Evolutionary conservation across 2,888 invertebrate genomes (phyloP).

Genomic region (Drosophila prostipennis): DNA sequence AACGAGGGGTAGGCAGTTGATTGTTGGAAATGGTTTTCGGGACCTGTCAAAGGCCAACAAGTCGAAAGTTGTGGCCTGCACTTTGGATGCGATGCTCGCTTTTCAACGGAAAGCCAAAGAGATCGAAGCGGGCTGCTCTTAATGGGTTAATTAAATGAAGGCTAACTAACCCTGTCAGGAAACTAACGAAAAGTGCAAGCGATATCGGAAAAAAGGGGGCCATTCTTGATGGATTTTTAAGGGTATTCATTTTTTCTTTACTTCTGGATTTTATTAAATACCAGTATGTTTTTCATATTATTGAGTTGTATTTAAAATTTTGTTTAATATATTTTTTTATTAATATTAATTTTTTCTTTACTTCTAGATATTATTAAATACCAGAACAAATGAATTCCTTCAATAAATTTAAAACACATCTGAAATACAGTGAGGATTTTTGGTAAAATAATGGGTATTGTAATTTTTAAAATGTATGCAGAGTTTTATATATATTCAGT

Average conservation of each 20-base stretch:
- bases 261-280: too few species aligned
- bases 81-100: constrained; percentile 51
- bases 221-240: background rate
- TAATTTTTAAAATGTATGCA: too few species aligned
- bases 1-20: background rate
- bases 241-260: background rate
- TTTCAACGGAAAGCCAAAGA: constrained; percentile 5
- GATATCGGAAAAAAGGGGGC: background rate
- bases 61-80: constrained; percentile 65
- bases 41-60: constrained; percentile 72
- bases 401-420: too few species aligned
- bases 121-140: constrained; percentile 10
- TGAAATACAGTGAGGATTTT: too few species aligned
- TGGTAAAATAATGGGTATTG: too few species aligned
- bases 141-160: constrained; percentile 40
- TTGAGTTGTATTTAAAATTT: too few species aligned
- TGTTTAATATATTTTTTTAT: too few species aligned
- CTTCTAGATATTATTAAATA: too few species aligned
- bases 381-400: too few species aligned
- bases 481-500: too few species aligned
- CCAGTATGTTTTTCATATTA: too few species aligned
- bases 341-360: too few species aligned
- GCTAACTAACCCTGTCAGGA: constrained; percentile 14
- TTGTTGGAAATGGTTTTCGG: constrained; percentile 14
- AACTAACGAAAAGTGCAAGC: constrained; percentile 2